A percentile compares a stretch with the other conserved stretches of the same genome.
Conservation (phyloP, 53 echinoderm and acorn worm genomes). For the Luidia sarsii region DNA sequence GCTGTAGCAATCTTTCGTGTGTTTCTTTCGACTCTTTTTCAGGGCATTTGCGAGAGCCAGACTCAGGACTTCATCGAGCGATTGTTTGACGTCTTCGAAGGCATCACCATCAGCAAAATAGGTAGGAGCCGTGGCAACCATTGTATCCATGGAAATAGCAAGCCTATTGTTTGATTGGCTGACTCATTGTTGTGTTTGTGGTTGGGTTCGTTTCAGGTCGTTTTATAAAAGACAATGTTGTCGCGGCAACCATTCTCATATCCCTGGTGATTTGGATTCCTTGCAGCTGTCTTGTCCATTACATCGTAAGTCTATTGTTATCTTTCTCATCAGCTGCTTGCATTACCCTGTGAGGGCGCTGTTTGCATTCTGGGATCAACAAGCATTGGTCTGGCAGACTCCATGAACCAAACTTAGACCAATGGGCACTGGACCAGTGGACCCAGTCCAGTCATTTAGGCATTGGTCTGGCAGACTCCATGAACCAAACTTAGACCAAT, state of each 20-base stretch:
- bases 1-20: too few relatives aligned
- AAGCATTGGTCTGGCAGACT: too few relatives aligned
- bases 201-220: slow-evolving; percentile 56
- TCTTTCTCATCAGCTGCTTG: too few relatives aligned
- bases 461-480: too few relatives aligned
- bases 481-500: too few relatives aligned
- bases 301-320: slow-evolving; percentile 83
- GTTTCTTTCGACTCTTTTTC: too few relatives aligned
- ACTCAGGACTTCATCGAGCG: slow-evolving; percentile 89
- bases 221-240: slow-evolving; percentile 93
- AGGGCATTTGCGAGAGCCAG: slow-evolving; percentile 83
- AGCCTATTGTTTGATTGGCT: background rate
- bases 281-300: slow-evolving; percentile 92
- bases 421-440: too few relatives aligned
- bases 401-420: too few relatives aligned
- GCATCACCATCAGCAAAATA: slow-evolving; percentile 77
- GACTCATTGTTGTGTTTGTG: background rate
- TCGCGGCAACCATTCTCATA: slow-evolving; percentile 89
- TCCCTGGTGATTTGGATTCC: slow-evolving; percentile 95
- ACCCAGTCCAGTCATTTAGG: too few relatives aligned
- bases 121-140: slow-evolving; percentile 51
- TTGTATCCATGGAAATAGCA: background rate
- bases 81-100: slow-evolving; percentile 95
- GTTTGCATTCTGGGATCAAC: too few relatives aligned
- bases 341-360: too few relatives aligned